Conservation (phyloP, 2,888 invertebrate genomes). For the Agrotis exclamationis region DNA sequence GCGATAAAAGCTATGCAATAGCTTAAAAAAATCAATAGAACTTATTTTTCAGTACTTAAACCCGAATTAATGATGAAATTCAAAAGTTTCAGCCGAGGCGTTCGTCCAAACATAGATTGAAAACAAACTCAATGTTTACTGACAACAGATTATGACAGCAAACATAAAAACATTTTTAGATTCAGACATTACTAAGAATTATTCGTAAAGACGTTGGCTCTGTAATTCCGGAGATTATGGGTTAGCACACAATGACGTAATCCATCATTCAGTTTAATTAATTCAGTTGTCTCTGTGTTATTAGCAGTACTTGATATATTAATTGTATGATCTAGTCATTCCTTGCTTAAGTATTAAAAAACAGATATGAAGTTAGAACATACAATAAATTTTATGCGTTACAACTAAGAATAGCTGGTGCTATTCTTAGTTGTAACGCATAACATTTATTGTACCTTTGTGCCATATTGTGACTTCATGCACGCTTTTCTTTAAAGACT, state of each 20-base stretch:
- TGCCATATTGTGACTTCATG: no score
- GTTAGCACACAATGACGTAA: constrained; percentile 54
- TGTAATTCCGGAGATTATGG: constrained; percentile 44
- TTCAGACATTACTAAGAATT: constrained; percentile 39
- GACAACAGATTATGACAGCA: neutral
- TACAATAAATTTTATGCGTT: no score
- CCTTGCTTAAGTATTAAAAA: neutral
- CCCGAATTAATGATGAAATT: neutral
- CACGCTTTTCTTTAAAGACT: no score
- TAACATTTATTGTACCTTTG: no score
- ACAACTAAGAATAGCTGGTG: no score
- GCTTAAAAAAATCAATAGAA: no score
- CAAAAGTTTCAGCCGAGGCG: no score
- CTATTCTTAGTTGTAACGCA: no score
- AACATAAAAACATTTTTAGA: constrained; percentile 44
- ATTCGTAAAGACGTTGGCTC: constrained; percentile 28
- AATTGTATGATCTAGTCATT: constrained; percentile 20
- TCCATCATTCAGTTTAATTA: constrained; percentile 55
- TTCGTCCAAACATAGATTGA: neutral
- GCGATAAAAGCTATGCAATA: no score
- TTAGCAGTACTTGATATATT: constrained; percentile 15
- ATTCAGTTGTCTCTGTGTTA: constrained; percentile 37
- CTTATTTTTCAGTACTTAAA: neutral
- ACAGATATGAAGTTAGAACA: no score
- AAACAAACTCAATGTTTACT: constrained; percentile 1